Evolutionary conservation across 2,888 invertebrate genomes (phyloP), one percentile per base, ranked within the genome.

Genomic region (Himalopsyche tibetana): DNA sequence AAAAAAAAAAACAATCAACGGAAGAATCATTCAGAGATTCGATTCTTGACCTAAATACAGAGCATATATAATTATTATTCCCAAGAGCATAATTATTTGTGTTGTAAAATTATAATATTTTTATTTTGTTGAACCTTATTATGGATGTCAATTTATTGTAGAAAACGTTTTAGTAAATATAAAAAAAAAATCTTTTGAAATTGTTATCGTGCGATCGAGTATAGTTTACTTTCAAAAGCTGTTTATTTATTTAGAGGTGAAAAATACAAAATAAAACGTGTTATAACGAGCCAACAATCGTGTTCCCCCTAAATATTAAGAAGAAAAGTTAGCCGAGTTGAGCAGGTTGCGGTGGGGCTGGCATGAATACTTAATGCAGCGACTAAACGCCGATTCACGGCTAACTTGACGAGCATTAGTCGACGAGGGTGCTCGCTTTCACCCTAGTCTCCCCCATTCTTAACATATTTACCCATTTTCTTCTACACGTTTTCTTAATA

Each of bases 341-440:
- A 85, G 85, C 82, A 82, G 82, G 55, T 51, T 36, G 82, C 79
- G 40, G 42, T 28, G 83, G 80, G 81, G 82, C 63, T 55, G 81
- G 69, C 85, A 88, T 88, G 88, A 88, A 88, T 88, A 88, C 85
- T 85, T 88, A 87, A 88, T 88, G 85, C 87, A 80, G 86, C 82
- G 86, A 85, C 86, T 88, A 88, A 88, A 83, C 86, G 86, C 74
- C 88, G 69, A 84, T 88, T 87, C 83, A 80, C 84, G 82, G 86
- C 81, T 84, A 82, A 84, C 86, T 82, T 87, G 86, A 86, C 74
- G 87, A 85, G 82, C 63, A 63, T 63, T 63, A 63, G 63, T 63
- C 63, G 63, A 12, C 63, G 63, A 63, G 63, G 80, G 40, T 42
- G 80, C 80, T 17, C 80, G 80, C 80, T 15, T 42, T 42, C 15